Evolutionary conservation across 2,797 vertebrate species (phyloP).

Genomic region (Rachycentron canadum): DNA sequence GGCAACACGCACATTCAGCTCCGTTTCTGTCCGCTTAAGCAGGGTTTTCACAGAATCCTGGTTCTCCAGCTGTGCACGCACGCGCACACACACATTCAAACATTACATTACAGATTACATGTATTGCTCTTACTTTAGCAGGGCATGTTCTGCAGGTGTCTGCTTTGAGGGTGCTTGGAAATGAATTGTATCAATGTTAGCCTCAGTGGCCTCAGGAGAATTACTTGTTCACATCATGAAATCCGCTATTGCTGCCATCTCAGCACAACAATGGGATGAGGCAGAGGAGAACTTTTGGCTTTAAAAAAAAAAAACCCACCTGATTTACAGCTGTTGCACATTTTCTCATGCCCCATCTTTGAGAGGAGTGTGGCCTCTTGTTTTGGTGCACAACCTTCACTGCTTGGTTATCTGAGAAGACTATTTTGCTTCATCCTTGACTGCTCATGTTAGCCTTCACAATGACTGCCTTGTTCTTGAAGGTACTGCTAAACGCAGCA

Average conservation of each 20-base stretch:
- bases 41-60: constrained; percentile 92
- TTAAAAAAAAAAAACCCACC: constrained; percentile 17
- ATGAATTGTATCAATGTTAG: constrained; percentile 10
- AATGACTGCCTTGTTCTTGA: constrained; percentile 13
- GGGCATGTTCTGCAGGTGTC: background rate
- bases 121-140: background rate
- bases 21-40: constrained; percentile 93
- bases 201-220: constrained; percentile 17
- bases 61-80: constrained; percentile 90
- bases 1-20: constrained; percentile 93
- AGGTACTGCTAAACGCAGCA: constrained; percentile 16
- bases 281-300: background rate
- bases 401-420: constrained; percentile 20
- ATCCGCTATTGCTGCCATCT: constrained; percentile 4
- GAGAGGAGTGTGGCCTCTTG: constrained; percentile 17
- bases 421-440: constrained; percentile 40
- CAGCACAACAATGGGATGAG: background rate
- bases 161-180: constrained; percentile 16
- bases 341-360: constrained; percentile 5
- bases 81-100: constrained; percentile 2
- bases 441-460: constrained; percentile 14
- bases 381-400: constrained; percentile 28
- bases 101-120: constrained; percentile 1
- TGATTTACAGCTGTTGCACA: constrained; percentile 17
- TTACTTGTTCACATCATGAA: constrained; percentile 23